Evolutionary conservation across 2,113 vertebrate genomes (phyloP).

Genomic region (Eclectus roratus): DNA sequence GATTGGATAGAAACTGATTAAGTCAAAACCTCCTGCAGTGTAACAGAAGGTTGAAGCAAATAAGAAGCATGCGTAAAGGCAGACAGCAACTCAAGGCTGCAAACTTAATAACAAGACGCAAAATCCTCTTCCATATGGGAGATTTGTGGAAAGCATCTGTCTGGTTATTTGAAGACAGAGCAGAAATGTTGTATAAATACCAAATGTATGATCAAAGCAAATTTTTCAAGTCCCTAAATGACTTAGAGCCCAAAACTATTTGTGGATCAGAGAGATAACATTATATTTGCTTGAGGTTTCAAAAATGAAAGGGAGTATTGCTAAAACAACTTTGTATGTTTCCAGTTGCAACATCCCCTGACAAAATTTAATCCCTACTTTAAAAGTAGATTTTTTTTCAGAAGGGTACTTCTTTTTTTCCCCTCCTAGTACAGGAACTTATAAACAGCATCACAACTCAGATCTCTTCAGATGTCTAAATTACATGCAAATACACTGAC

Average conservation of each 20-base stretch:
- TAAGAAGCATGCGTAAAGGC: not conserved
- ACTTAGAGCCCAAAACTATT: not conserved
- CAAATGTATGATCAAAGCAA: not conserved
- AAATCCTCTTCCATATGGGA: not conserved
- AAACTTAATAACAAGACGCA: not conserved
- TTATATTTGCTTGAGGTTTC: not conserved
- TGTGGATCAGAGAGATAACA: not conserved
- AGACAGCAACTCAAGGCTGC: not conserved
- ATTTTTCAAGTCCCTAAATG: not conserved
- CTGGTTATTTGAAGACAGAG: not conserved
- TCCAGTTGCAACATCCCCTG: not conserved
- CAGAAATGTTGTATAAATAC: constrained; percentile 16
- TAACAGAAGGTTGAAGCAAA: constrained; percentile 13
- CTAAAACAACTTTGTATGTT: not conserved
- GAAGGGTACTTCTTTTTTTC: not conserved
- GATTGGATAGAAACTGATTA: not conserved
- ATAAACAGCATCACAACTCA: not conserved
- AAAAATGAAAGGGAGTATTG: not conserved
- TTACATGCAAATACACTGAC: not conserved
- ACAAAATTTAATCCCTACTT: not conserved
- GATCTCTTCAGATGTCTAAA: not conserved
- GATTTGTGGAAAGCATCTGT: not conserved
- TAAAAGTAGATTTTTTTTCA: not conserved
- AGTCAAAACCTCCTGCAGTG: not conserved
- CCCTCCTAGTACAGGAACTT: not conserved